Percentiles rank a stretch among this genome's conserved stretches.
Evolutionary conservation across 2,888 invertebrate species (phyloP).

Genomic region (Beris morrisii): DNA sequence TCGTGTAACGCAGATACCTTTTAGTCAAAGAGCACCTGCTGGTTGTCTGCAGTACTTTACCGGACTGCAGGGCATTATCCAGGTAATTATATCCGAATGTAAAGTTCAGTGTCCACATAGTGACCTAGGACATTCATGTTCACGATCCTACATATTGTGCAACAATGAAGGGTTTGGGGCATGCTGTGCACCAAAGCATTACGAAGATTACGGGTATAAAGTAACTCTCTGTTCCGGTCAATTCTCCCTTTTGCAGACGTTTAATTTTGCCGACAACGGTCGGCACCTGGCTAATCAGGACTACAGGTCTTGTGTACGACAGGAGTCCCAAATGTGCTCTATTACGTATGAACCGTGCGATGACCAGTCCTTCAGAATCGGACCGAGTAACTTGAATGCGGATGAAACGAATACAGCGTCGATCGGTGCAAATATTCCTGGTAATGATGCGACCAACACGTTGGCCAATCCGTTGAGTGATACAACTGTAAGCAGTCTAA

Average conservation of each 20-base stretch:
- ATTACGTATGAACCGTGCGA: conserved; percentile 77
- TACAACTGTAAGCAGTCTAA: not conserved
- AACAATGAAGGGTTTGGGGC: not conserved
- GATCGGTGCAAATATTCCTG: conserved; percentile 26
- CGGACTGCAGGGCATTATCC: conserved; percentile 60
- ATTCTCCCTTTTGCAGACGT: conserved; percentile 61
- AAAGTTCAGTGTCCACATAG: too few species aligned
- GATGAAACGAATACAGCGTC: not conserved
- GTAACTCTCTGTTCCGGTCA: not conserved
- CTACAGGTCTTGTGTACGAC: conserved; percentile 74
- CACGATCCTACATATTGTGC: too few species aligned
- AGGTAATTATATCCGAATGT: conserved; percentile 40
- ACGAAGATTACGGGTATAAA: too few species aligned
- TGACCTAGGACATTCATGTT: too few species aligned
- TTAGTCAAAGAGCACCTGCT: conserved; percentile 74
- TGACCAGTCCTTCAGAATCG: conserved; percentile 74
- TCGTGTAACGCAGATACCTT: conserved; percentile 73
- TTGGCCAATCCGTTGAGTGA: conserved; percentile 11
- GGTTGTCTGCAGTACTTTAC: conserved; percentile 77
- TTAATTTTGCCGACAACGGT: conserved; percentile 82
- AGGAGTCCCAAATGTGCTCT: conserved; percentile 71
- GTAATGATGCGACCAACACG: conserved; percentile 23
- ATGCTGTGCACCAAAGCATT: too few species aligned
- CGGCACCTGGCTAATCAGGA: conserved; percentile 78
- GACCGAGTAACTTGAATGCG: conserved; percentile 47